These are phyloP conservation scores for Bombus pyrosoma DNA, from an alignment of 1,140 invertebrate genomes.

Conservation along the genomic window DNA sequence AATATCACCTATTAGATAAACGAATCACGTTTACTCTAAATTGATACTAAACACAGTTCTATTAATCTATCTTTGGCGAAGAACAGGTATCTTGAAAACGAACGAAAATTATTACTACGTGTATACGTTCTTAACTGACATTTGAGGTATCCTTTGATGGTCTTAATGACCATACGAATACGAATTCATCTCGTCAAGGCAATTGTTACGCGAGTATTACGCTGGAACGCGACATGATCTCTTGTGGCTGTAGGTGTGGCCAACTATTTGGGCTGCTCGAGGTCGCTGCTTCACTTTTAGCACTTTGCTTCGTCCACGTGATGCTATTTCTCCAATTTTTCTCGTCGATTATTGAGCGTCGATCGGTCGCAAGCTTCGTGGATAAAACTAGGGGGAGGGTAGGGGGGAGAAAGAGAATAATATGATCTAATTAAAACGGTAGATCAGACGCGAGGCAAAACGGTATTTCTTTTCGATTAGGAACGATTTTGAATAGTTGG, in stretches of 20 bases:
- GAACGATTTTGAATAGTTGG: slow-evolving; percentile 3
- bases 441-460: not conserved
- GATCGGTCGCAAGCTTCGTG: not conserved
- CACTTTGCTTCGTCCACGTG: not conserved
- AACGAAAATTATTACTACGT: not conserved
- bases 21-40: not conserved
- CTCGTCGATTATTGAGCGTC: not conserved
- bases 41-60: not conserved
- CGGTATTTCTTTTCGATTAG: no score
- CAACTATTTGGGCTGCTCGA: not conserved
- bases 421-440: not conserved
- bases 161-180: not conserved
- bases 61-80: slow-evolving; percentile 17
- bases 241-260: slow-evolving; percentile 9
- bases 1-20: not conserved
- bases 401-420: not conserved
- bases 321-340: not conserved
- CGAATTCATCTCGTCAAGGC: slow-evolving; percentile 14
- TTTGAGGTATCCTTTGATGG: slow-evolving; percentile 2
- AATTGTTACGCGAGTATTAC: slow-evolving; percentile 56
- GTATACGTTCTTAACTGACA: not conserved
- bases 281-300: not conserved
- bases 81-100: not conserved
- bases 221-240: slow-evolving; percentile 37
- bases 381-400: not conserved